Evolutionary conservation across 2,888 invertebrate genomes (phyloP), one percentile per base, ranked within the genome.

Genomic region (Onthophagus sagittarius): DNA sequence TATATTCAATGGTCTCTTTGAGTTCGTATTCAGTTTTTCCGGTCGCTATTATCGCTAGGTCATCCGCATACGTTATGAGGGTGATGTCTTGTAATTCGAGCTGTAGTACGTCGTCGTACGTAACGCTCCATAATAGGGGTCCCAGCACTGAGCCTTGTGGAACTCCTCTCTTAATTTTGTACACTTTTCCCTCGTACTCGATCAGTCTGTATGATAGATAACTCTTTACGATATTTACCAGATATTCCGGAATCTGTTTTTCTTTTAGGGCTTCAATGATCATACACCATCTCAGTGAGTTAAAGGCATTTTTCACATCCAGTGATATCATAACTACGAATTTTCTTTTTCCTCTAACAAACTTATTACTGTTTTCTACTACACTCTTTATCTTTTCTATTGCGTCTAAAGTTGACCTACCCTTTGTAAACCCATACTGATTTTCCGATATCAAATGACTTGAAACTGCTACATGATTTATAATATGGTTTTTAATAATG

Each of bases 31-130:
- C 62, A 13, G 14, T 63, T 23, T 15, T 6, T 0, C 23, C 71
- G 6, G 9, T 6, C 2, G 64, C 64, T 7, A 71, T 31, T 13
- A 71, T 9, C 9, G 71, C 71, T n/a, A 71, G 4, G 13, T 71
- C 71, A n/a, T 71, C 71, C 31, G 71, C 71, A 64, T 71, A 71
- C 13, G 63, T 64, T 9, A 71, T 6, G 4, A 32, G n/a, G 11
- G 6, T 23, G 4, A 63, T 33, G 5, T 23, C 32, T 32, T 11
- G 32, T 32, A 6, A 6, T 33, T 23, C 14, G 5, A 63, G 4
- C 11, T 33, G 14, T 0, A 63, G 64, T 1, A 63, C 14, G 6
- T 64, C 64, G 3, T 63, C 62, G 3, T 70, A 63, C 3, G 15
- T 13, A 13, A 63, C 11, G n/a, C 5, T 63, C 63, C 63, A 63